A percentile compares a stretch with the other conserved stretches of the same genome.
Conservation (phyloP, 1,140 invertebrate species). For the Plectrocnemia conspersa region DNA sequence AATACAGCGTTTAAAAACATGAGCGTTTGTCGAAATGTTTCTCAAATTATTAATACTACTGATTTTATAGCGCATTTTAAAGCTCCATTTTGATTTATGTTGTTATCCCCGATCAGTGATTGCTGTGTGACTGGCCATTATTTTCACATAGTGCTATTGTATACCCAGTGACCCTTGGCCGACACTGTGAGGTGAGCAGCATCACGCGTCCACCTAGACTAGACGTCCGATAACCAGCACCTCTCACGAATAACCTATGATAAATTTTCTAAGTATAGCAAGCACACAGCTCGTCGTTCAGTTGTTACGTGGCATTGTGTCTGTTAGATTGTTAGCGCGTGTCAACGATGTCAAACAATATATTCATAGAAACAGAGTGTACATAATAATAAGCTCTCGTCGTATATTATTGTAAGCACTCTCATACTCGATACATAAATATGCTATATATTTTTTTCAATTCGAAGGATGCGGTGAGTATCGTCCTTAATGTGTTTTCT, state of each 20-base stretch:
- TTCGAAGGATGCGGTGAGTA: not conserved
- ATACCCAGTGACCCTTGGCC: constrained; percentile 24
- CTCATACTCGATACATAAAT: not conserved
- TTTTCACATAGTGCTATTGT: constrained; percentile 26
- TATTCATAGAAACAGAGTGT: not conserved
- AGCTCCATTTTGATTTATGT: no score
- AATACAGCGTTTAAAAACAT: no score
- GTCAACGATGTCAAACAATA: not conserved
- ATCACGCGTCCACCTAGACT: constrained; percentile 21
- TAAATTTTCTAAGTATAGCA: constrained; percentile 5
- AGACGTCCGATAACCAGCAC: constrained; percentile 21
- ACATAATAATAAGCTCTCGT: not conserved
- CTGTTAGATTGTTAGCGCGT: not conserved
- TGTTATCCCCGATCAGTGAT: constrained; percentile 10
- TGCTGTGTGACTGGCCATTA: constrained; percentile 21
- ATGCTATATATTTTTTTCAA: not conserved
- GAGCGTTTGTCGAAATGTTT: no score
- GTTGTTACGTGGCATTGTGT: not conserved
- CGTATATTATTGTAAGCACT: not conserved
- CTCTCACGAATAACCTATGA: constrained; percentile 22
- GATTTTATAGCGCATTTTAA: no score
- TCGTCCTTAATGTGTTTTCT: not conserved
- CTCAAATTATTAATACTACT: no score
- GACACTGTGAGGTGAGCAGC: constrained; percentile 20
- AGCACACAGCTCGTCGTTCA: not conserved